Conservation (phyloP, 1,140 invertebrate genomes). For the Aphaenogaster rudis region DNA sequence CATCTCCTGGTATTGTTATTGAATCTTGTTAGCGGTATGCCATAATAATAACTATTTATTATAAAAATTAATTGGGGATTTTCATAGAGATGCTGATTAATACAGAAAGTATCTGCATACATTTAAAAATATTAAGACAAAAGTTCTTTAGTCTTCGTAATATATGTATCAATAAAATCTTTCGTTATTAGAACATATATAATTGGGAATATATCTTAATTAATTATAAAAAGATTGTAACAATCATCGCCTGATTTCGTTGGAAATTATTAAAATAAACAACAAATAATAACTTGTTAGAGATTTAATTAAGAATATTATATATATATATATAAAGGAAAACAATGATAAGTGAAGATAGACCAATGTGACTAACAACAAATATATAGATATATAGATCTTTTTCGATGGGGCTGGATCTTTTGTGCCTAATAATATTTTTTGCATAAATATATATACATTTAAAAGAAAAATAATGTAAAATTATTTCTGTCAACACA, state of each 20-base stretch:
- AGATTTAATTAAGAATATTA: not conserved
- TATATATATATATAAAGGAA: too few species aligned
- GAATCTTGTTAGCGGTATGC: not conserved
- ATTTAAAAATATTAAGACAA: not conserved
- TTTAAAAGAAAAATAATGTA: not conserved
- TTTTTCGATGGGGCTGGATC: too few species aligned
- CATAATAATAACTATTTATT: not conserved
- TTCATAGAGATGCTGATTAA: not conserved
- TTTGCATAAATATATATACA: too few species aligned
- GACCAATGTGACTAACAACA: too few species aligned
- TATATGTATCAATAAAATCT: not conserved
- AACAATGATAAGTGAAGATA: too few species aligned
- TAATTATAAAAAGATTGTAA: not conserved
- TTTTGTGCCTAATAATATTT: too few species aligned
- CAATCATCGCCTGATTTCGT: not conserved
- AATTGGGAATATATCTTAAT: not conserved
- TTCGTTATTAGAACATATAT: not conserved
- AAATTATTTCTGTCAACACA: not conserved
- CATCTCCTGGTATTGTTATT: not conserved
- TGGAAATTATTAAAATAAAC: not conserved
- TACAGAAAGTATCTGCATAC: not conserved
- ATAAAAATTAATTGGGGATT: slow-evolving; percentile 15
- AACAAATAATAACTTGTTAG: not conserved
- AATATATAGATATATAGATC: too few species aligned
- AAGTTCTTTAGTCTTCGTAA: not conserved